Evolutionary conservation across 2,113 vertebrate species (phyloP).

Genomic region (Sarotherodon lohbergeri): DNA sequence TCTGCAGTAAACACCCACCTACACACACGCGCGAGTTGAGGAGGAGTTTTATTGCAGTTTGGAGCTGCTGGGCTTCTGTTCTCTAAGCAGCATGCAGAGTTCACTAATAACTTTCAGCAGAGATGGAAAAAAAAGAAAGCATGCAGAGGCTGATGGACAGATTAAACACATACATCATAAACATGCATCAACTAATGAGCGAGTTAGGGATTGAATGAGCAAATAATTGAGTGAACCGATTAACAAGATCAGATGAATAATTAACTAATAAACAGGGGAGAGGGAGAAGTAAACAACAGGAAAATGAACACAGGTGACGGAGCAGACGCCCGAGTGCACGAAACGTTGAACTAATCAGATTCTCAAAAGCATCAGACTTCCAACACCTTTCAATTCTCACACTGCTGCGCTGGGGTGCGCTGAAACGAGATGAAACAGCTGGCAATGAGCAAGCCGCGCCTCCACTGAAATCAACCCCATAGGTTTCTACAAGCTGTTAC

Average conservation of each 20-base stretch:
- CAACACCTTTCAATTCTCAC: not conserved
- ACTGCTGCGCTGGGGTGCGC: not conserved
- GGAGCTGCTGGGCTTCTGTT: conserved; percentile 17
- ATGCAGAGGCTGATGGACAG: not conserved
- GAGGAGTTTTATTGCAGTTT: not conserved
- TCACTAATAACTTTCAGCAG: conserved; percentile 18
- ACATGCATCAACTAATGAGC: not conserved
- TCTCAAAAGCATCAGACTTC: not conserved
- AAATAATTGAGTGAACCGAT: conserved; percentile 15
- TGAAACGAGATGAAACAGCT: not conserved
- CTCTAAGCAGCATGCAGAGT: conserved; percentile 3
- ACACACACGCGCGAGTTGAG: not conserved
- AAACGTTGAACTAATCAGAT: conserved; percentile 2
- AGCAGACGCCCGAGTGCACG: not conserved
- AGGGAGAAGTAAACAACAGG: not conserved
- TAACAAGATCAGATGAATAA: conserved; percentile 10
- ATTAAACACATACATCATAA: not conserved
- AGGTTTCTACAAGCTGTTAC: not conserved
- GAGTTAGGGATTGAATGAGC: not conserved
- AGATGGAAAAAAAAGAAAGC: not conserved
- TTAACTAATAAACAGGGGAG: not conserved
- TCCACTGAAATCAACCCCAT: not conserved
- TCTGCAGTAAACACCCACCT: conserved; percentile 36
- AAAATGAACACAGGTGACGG: conserved; percentile 12
- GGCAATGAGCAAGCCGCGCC: not conserved